Base-by-base conservation (phyloP, 2,797 vertebrate genomes). In the Megaceryle alcyon region DNA sequence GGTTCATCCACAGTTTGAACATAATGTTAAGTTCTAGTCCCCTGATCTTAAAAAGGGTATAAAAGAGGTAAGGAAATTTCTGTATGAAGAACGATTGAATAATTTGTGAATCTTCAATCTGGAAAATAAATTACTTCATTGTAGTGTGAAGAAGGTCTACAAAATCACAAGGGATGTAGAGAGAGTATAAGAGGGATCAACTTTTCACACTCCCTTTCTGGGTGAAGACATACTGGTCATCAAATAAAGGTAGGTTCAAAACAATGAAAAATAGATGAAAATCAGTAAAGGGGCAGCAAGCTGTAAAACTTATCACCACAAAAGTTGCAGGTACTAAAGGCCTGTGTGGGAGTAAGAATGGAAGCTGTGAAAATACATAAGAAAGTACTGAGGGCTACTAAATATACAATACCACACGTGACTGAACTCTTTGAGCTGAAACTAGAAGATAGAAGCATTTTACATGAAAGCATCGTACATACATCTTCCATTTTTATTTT, bases 151-250 rank as follows among this genome's bases (percentile, higher is more conserved):
- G 33, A 33, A 49, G 18, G 10, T 39, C 18, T 46, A 59, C 14
- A 28, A 61, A 82, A 79, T 28, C 29, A 28, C 39, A 46, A 59
- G 10, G 33, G 22, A 63, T 6, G 9, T 43, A 19, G 12, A 76
- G 18, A 78, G 8, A 65, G 17, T 0, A 0, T 11, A 35, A 18
- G 23, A 66, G 29, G 3, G 26, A 76, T 22, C 9, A 56, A 14
- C 6, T 89, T 82, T 43, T 26, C 60, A 53, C 8, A 10, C 4
- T 17, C 14, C 51, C 51, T 48, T 81, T 46, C 43, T 28, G 4
- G 6, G 12, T 69, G 31, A 79, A 76, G 12, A 13, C 6, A 39
- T 18, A 53, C 6, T 19, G 6, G 44, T 18, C n/a, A 78, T 31
- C 22, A 49, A 70, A 69, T n/a, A 7, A 68, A 35, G 3, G 15